Base-by-base conservation (phyloP, 2,113 vertebrate species). In the Cyanoderma ruficeps region DNA sequence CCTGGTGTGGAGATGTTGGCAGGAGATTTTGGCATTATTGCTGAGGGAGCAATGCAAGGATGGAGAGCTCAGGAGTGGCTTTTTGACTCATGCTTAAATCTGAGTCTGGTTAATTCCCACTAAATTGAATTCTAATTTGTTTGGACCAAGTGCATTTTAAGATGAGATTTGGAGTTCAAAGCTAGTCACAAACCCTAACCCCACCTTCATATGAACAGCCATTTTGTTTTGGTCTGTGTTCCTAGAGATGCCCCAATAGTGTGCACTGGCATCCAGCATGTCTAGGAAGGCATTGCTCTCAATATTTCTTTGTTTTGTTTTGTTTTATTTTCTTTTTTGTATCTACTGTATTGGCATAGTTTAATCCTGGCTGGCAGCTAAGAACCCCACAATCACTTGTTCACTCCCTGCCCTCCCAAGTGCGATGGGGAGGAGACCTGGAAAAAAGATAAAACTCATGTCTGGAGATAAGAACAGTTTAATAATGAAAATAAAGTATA, bases 11-110 rank as follows among this genome's bases (percentile, higher is more conserved):
- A 56, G 41, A 1, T 42, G 20, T 0, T 18, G 2, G 17, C 65
- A 15, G 76, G 41, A 89, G 68, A 23, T 11, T n/a, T 80, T 8
- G 20, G 44, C 21, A 4, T 27, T n/a, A 0, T 1, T 53, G 42
- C 59, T 67, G 69, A 37, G 0, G 0, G 30, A 79, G 39, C 37
- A 25, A 2, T 4, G 33, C 47, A 53, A 60, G 15, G 44, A 9
- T 39, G 44, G 16, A n/a, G 53, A 31, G 28, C 27, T 42, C 28
- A 37, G n/a, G 7, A 28, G 10, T 13, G 22, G 16, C 6, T 63
- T 67, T 93, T 63, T 41, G 25, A 25, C 23, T 84, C 27, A 3
- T 13, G 23, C 17, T 78, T 53, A 37, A 50, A 46, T 60, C 35
- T 47, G 31, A 59, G 18, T 22, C 17, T 4, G 23, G 57, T 8